phyloP scores from a whole-genome alignment of 2,888 invertebrate genomes.

The Leptopterna dolabrata region DNA sequence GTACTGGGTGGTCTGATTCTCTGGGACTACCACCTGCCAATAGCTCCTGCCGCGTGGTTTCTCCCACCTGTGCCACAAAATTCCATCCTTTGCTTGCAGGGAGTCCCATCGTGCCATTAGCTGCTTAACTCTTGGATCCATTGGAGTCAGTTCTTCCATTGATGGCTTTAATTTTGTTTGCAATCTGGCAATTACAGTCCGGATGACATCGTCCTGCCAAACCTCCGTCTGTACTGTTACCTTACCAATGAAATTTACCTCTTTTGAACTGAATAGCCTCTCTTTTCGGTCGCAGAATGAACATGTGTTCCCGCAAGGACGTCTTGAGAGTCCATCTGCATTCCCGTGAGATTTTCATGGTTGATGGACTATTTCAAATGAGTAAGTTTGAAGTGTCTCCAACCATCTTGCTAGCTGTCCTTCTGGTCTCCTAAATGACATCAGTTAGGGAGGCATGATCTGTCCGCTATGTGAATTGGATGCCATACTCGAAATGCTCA shows the following conservation, averaged over 20 bases:
- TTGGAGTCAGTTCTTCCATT: background rate
- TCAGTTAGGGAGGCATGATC: background rate
- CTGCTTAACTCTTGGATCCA: background rate
- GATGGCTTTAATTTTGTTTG: background rate
- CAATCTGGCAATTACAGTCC: background rate
- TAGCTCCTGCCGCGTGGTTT: background rate
- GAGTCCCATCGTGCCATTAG: background rate
- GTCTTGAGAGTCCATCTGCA: background rate
- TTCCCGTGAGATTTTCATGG: background rate
- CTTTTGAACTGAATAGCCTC: background rate
- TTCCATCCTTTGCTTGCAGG: background rate
- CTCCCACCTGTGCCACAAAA: background rate
- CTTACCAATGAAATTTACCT: background rate
- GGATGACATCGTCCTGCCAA: background rate
- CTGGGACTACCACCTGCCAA: background rate
- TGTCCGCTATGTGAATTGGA: background rate
- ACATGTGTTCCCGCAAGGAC: background rate
- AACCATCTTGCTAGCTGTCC: background rate
- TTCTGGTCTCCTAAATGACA: conserved; percentile 6
- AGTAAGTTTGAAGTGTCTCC: background rate
- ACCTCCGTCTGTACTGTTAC: background rate
- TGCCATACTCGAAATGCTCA: conserved; percentile 17
- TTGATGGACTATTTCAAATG: background rate
- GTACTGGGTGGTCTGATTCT: background rate
- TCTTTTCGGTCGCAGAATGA: background rate